Conservation (phyloP, 2,113 vertebrate genomes). For the Tachysurus fulvidraco region DNA sequence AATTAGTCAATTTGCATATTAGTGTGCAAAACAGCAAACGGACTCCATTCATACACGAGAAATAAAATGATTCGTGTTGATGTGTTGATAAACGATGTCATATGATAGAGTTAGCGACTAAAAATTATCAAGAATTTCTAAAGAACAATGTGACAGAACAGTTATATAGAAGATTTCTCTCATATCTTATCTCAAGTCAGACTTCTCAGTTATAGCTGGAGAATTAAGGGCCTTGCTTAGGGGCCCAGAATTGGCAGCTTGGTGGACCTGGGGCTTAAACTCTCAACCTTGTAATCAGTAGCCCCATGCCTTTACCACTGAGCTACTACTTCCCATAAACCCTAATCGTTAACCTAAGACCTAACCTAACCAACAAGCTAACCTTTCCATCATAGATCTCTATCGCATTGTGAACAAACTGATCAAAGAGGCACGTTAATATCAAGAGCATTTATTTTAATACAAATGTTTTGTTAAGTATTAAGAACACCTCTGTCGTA, state of each 20-base stretch:
- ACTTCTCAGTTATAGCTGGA: too few relatives aligned
- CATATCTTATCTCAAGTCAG: too few relatives aligned
- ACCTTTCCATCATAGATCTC: neutral
- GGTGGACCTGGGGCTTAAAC: too few relatives aligned
- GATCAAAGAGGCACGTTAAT: neutral
- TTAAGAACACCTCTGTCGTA: neutral
- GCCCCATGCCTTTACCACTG: too few relatives aligned
- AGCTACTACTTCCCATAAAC: too few relatives aligned
- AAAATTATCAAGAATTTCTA: too few relatives aligned
- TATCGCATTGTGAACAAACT: neutral
- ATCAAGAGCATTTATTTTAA: neutral
- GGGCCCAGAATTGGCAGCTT: too few relatives aligned
- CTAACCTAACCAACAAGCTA: neutral
- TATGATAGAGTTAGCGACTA: neutral
- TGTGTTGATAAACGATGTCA: neutral
- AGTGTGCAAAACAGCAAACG: neutral
- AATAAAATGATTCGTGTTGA: neutral
- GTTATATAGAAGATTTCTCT: neutral
- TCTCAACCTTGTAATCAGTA: too few relatives aligned
- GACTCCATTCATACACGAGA: neutral
- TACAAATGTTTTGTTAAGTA: neutral
- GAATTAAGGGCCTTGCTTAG: too few relatives aligned
- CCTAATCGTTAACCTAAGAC: neutral
- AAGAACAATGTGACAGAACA: neutral
- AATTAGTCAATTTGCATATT: slow-evolving; percentile 2